Evolutionary conservation across 2,888 invertebrate genomes (phyloP).

Genomic region (Megalurothrips usitatus): DNA sequence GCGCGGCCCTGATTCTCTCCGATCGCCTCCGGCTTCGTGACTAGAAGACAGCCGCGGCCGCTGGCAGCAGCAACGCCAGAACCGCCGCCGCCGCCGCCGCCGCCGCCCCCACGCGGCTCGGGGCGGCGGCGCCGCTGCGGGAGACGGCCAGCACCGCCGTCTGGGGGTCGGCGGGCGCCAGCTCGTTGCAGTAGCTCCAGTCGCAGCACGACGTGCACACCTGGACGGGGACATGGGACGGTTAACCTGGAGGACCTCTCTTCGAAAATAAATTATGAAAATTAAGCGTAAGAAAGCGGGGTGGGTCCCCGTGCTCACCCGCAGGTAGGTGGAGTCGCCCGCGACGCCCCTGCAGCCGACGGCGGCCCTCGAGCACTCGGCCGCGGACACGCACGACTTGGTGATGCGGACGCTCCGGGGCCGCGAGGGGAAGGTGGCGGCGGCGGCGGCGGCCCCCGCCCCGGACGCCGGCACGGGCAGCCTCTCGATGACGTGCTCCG

Average conservation of each 20-base stretch:
- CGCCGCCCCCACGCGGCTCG: background rate
- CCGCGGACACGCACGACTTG: background rate
- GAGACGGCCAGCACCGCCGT: slow-evolving; percentile 4
- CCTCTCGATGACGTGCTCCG: slow-evolving; percentile 11
- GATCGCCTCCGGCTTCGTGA: background rate
- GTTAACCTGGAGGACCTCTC: too few relatives aligned
- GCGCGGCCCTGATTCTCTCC: background rate
- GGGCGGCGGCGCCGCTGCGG: background rate
- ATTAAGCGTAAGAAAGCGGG: too few relatives aligned
- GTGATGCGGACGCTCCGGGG: background rate
- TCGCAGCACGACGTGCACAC: slow-evolving; percentile 5
- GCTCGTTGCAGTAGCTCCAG: slow-evolving; percentile 21
- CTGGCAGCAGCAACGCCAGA: background rate
- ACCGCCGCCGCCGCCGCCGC: background rate
- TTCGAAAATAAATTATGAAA: too few relatives aligned
- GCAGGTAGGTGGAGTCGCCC: background rate
- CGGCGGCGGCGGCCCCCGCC: background rate
- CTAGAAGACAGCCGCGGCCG: background rate
- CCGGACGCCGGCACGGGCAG: background rate
- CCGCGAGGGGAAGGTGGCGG: background rate
- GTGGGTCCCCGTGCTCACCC: background rate
- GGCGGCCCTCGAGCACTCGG: background rate
- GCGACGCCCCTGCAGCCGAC: background rate
- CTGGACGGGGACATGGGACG: background rate
- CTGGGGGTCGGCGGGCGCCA: background rate